Base-by-base conservation (phyloP, 2,888 invertebrate genomes). In the Horisme vitalbata region DNA sequence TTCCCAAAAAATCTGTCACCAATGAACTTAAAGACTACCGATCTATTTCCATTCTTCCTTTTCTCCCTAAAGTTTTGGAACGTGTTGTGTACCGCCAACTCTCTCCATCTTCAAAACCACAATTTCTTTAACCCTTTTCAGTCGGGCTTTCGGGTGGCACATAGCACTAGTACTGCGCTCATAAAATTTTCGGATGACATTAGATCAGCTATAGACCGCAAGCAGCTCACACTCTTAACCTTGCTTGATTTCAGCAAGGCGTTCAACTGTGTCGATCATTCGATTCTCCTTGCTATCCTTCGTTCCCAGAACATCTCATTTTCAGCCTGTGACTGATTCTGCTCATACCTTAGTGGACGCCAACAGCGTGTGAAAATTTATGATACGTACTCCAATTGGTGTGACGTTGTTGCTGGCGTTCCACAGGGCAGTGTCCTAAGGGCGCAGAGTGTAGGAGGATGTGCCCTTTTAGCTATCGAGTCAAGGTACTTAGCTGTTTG, bases 131-230 rank as follows among this genome's bases (percentile, higher is more conserved):
- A n/a, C n/a, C 7, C 23, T n/a, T 8, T 23, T n/a, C 11, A 28
- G 23, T 23, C 23, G n/a, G 23, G 23, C 23, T 35, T 35, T 35
- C 20, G 35, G 2, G 4, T 23, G 3, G 20, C 23, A 3, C 35
- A 35, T 21, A 35, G 35, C 35, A 35, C 35, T 11, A 35, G 20
- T 10, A 35, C 35, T 7, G 35, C 35, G 2, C 21, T 35, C 7
- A 11, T 35, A 2, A 35, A 35, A 35, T 21, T 35, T 2, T 18
- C 35, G 2, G 35, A 35, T 21, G 44, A 44, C n/a, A 31, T 44
- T 10, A 23, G n/a, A 23, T 23, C 8, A 2, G 15, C 15, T 15
- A 15, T 15, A 5, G 5, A 15, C 5, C 3, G 5, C 15, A 15
- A 15, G 5, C 3, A 15, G 5, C 15, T 15, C n/a, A n/a, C n/a